These are phyloP conservation scores for Agrochola circellaris DNA, from an alignment of 2,888 invertebrate species.

Conservation along the genomic window DNA sequence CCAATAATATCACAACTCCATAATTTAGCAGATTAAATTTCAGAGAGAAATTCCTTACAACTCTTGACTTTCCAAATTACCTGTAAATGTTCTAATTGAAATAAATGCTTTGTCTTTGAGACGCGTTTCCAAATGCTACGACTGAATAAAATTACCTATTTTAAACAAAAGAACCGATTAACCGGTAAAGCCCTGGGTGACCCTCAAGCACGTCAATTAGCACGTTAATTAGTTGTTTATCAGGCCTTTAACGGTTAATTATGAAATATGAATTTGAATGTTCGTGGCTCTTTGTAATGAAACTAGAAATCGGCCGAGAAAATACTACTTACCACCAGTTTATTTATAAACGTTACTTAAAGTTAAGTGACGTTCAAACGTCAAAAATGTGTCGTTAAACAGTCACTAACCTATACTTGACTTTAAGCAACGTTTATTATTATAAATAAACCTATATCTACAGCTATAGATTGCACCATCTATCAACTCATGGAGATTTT, in stretches of 20 bases:
- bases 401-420: too few species aligned
- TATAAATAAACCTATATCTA: too few species aligned
- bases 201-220: too few species aligned
- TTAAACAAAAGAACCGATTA: constrained; percentile 10
- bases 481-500: not conserved
- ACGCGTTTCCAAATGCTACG: not conserved
- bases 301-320: not conserved
- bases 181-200: too few species aligned
- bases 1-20: not conserved
- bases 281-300: not conserved
- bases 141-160: constrained; percentile 5
- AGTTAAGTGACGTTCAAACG: too few species aligned
- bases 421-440: too few species aligned
- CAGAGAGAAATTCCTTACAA: constrained; percentile 8
- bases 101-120: constrained; percentile 20
- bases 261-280: not conserved
- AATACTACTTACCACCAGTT: not conserved
- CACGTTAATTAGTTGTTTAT: too few species aligned
- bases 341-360: too few species aligned
- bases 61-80: constrained; percentile 25
- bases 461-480: not conserved
- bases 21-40: constrained; percentile 25
- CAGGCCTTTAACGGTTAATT: too few species aligned
- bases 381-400: too few species aligned
- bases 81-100: constrained; percentile 24